A percentile compares a stretch with the other conserved stretches of the same genome.
Evolutionary conservation across 2,797 vertebrate genomes (phyloP).

Genomic region (Sebastiscus albofasciatus): DNA sequence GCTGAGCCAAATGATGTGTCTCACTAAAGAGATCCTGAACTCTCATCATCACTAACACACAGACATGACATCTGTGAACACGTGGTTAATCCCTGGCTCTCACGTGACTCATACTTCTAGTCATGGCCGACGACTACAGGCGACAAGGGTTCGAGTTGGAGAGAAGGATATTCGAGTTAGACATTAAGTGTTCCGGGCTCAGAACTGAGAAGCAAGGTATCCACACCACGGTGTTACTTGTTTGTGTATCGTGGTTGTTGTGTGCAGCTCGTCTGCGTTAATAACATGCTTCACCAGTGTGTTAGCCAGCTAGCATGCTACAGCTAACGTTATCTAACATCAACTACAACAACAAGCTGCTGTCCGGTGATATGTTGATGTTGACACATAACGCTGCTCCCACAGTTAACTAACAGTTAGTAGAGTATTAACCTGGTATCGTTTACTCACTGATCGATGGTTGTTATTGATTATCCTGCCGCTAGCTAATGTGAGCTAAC

Average conservation of each 20-base stretch:
- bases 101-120: conserved; percentile 81
- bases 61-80: conserved; percentile 46
- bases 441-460: too few relatives aligned
- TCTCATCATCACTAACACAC: too few relatives aligned
- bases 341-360: conserved; percentile 71
- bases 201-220: conserved; percentile 85
- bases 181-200: conserved; percentile 84
- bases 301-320: conserved; percentile 56
- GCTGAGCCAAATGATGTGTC: too few relatives aligned
- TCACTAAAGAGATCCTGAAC: too few relatives aligned
- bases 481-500: too few relatives aligned
- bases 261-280: background rate
- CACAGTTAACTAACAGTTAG: background rate
- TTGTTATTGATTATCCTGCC: background rate
- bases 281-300: conserved; percentile 6
- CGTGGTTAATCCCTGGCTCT: conserved; percentile 74
- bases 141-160: conserved; percentile 87
- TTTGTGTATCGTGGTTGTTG: background rate
- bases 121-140: conserved; percentile 89
- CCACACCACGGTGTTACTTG: background rate
- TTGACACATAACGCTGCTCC: background rate
- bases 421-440: too few relatives aligned
- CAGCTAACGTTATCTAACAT: conserved; percentile 51
- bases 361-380: conserved; percentile 34
- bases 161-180: conserved; percentile 87